Base-by-base conservation (phyloP, 2,888 invertebrate species). In the Caenorhabditis uteleia region DNA sequence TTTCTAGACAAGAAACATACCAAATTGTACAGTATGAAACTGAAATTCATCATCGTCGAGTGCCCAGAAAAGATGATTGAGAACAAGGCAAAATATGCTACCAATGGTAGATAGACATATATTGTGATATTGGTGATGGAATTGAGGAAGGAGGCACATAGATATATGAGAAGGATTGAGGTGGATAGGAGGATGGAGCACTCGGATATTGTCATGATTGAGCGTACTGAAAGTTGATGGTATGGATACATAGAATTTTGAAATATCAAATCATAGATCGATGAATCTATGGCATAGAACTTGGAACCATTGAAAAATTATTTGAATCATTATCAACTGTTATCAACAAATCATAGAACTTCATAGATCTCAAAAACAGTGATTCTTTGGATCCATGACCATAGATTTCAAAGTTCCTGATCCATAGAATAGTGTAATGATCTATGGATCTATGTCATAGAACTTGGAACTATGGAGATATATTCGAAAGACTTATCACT, bases 1-100 rank as follows among this genome's bases (percentile, higher is more conserved):
- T 34, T n/a, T 7, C 5, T 14, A n/a, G 34, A 16, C 25, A 27
- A 16, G 7, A 43, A 43, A 43, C 42, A 27, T 16, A 71, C 71
- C 36, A 64, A 16, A 25, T 66, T 38, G 29, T 68, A 59, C 5
- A 68, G 39, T 2, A 71, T 27, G n/a, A 71, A 59, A 18, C 53
- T 47, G 6, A 55, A 45, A 31, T 51, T 68, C 62, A 66, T 66
- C 45, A 71, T 57, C 20, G 39, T 51, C 6, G 71, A 71, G 54
- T 71, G 71, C 4, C 71, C 71, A 23, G 66, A 69, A 42, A 75
- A 68, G 8, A 68, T 61, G 8, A 72, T 56, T 16, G 70, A 53
- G 38, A 75, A 56, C 8, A 72, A 40, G 0, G 74, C 68, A 36
- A 70, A 68, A 46, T 57, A 59, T 27, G 70, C 68, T 23, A 72